Conservation (phyloP, 2,797 vertebrate species). For the Ceyx erithaca region DNA sequence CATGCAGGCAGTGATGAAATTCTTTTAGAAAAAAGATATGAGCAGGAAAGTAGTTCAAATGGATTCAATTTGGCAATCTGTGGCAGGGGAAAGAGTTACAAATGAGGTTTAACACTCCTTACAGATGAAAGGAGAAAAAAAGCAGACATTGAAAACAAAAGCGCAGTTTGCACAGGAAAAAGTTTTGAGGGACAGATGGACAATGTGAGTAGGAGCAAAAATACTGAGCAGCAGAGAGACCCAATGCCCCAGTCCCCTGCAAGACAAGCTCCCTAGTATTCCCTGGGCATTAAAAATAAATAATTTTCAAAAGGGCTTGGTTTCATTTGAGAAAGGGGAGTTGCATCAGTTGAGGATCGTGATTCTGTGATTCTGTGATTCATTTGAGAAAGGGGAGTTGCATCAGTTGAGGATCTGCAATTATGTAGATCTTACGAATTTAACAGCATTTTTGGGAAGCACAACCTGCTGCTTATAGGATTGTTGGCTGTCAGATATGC, state of each 20-base stretch:
- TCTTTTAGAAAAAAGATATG: conserved; percentile 35
- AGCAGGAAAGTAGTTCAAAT: conserved; percentile 33
- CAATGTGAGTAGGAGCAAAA: neutral
- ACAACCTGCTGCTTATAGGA: neutral
- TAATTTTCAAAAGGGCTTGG: too few species aligned
- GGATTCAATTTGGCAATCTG: conserved; percentile 36
- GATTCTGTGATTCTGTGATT: too few species aligned
- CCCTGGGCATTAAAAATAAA: neutral
- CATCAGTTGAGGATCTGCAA: neutral
- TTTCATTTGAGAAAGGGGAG: neutral
- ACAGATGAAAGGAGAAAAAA: neutral
- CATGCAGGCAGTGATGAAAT: conserved; percentile 17
- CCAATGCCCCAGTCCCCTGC: too few species aligned
- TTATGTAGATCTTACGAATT: fast-evolving
- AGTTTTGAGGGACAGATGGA: neutral
- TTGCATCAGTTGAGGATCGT: neutral
- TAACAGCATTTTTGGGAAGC: neutral
- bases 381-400: neutral
- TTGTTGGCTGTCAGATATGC: neutral
- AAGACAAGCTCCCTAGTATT: neutral
- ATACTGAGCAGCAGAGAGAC: neutral
- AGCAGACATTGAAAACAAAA: neutral
- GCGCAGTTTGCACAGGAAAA: neutral
- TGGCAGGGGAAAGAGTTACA: neutral
- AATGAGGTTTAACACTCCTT: conserved; percentile 11